Conservation (phyloP, 2,113 vertebrate species). For the Sus scrofa region DNA sequence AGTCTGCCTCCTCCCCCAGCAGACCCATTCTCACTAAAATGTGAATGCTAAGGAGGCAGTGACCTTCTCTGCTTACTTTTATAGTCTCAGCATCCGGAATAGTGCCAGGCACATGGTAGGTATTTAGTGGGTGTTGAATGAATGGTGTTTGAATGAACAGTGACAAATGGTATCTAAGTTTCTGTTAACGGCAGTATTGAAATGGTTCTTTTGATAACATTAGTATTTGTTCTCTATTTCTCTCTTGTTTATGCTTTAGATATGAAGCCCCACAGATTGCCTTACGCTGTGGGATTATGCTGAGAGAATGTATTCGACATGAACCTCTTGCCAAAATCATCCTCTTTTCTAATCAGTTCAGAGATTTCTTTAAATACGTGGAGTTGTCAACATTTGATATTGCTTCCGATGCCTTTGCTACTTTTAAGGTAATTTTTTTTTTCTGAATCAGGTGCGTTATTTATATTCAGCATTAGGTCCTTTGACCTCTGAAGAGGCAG, state of each 20-base stretch:
- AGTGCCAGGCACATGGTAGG: neutral
- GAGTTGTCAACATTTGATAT: constrained; percentile 99
- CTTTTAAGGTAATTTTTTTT: constrained; percentile 93
- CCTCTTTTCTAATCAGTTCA: constrained; percentile 94
- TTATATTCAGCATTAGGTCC: constrained; percentile 32
- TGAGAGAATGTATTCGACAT: constrained; percentile 97
- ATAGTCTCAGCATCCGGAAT: neutral
- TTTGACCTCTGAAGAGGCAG: neutral
- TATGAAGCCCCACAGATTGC: constrained; percentile 97
- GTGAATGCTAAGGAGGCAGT: neutral
- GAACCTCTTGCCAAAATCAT: constrained; percentile 96
- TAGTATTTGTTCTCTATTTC: constrained; percentile 3
- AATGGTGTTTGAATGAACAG: constrained; percentile 30
- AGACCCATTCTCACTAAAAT: neutral
- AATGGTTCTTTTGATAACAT: constrained; percentile 34
- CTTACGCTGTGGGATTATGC: constrained; percentile 98
- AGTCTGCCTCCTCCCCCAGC: neutral
- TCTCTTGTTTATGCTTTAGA: constrained; percentile 85
- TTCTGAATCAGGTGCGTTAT: neutral
- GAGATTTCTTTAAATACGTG: constrained; percentile 97
- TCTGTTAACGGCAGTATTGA: constrained; percentile 31
- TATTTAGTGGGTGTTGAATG: neutral
- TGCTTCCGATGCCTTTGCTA: constrained; percentile 98
- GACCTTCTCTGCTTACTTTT: neutral
- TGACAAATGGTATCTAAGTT: neutral